Evolutionary conservation across 2,113 vertebrate genomes (phyloP).

Genomic region (Gasterosteus nipponicus): DNA sequence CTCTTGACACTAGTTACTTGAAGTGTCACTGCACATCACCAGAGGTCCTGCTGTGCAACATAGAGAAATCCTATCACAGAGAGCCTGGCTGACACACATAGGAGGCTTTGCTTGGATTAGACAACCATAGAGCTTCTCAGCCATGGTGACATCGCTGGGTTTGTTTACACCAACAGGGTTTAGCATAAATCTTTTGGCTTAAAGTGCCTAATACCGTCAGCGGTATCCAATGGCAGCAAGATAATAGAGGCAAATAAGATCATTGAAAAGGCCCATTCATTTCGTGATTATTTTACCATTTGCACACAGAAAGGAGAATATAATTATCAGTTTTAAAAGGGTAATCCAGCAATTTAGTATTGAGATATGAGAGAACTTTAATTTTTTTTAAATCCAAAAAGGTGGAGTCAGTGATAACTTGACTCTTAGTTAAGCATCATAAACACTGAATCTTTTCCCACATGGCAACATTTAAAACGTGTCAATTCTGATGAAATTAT

Average conservation of each 20-base stretch:
- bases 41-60: slow-evolving; percentile 23
- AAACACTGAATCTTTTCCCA: neutral
- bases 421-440: neutral
- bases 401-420: neutral
- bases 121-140: slow-evolving; percentile 36
- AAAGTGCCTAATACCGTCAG: neutral
- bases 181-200: slow-evolving; percentile 29
- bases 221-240: neutral
- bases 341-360: neutral
- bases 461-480: neutral
- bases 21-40: slow-evolving; percentile 31
- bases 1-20: slow-evolving; percentile 20
- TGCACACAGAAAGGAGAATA: neutral
- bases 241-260: neutral
- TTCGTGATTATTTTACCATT: neutral
- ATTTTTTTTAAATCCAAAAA: neutral
- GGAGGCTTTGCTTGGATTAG: slow-evolving; percentile 54
- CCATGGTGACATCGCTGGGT: slow-evolving; percentile 34
- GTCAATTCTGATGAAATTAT: neutral
- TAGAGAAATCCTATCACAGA: slow-evolving; percentile 41
- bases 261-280: neutral
- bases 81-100: slow-evolving; percentile 44
- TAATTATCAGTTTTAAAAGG: neutral
- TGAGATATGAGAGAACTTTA: no score
- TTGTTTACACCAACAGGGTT: slow-evolving; percentile 35